These are phyloP conservation scores for Saccostrea cuccullata DNA, from an alignment of 1,140 invertebrate genomes.

Conservation along the genomic window DNA sequence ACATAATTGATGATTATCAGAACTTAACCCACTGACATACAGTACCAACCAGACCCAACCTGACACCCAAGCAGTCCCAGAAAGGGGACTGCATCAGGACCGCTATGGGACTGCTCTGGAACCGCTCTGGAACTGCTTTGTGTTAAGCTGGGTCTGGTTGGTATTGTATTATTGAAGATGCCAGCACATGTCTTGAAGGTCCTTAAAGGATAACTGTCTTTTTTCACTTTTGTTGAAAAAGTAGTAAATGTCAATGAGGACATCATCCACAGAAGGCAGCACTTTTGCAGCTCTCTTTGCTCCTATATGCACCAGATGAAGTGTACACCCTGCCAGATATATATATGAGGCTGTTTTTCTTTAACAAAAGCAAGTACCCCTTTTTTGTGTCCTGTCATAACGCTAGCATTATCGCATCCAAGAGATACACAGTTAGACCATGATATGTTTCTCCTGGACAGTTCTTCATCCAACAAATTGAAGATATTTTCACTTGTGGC, in stretches of 20 bases:
- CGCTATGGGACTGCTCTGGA: too few relatives aligned
- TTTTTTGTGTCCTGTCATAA: conserved; percentile 59
- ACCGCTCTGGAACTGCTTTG: too few relatives aligned
- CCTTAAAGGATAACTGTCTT: conserved; percentile 43
- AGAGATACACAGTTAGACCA: conserved; percentile 63
- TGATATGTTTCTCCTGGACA: conserved; percentile 45
- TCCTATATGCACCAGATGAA: conserved; percentile 46
- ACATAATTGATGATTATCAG: too few relatives aligned
- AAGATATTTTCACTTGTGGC: conserved; percentile 58
- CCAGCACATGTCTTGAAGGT: conserved; percentile 44
- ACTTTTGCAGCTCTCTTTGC: conserved; percentile 32
- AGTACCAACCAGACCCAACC: too few relatives aligned
- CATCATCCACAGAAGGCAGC: conserved; percentile 45
- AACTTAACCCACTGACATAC: too few relatives aligned
- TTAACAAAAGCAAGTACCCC: conserved; percentile 57
- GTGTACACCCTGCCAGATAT: conserved; percentile 46
- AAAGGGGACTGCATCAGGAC: too few relatives aligned
- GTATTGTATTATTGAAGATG: too few relatives aligned
- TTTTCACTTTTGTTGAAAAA: conserved; percentile 60
- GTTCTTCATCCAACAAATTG: conserved; percentile 52
- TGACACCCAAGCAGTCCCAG: too few relatives aligned
- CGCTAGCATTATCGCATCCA: conserved; percentile 64
- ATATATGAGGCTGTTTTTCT: conserved; percentile 47
- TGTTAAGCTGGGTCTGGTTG: too few relatives aligned
- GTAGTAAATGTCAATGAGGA: conserved; percentile 58